phyloP scores from a whole-genome alignment of 1,140 invertebrate genomes.

The Cotesia vestalis region DNA sequence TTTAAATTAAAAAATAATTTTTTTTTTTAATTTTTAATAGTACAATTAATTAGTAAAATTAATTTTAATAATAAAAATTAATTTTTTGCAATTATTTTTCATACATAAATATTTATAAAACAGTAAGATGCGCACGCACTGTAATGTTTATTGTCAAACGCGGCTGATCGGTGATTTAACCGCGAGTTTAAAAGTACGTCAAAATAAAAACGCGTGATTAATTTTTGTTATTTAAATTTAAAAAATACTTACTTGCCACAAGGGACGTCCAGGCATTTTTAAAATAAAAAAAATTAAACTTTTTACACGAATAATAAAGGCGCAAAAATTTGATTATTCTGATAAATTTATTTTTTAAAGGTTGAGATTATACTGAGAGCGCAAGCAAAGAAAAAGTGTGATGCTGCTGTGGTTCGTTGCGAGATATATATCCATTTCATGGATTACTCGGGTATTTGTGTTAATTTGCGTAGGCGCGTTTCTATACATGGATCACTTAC shows the following conservation, averaged over 20 bases:
- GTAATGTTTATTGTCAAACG: constrained; percentile 32
- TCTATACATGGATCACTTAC: constrained; percentile 62
- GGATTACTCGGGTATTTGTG: constrained; percentile 51
- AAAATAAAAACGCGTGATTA: background rate
- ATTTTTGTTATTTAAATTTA: constrained; percentile 1
- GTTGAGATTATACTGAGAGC: constrained; percentile 30
- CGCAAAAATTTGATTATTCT: constrained; percentile 9
- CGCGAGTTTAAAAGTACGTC: background rate
- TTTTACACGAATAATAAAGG: background rate
- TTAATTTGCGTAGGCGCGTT: constrained; percentile 46
- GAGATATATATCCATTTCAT: constrained; percentile 60
- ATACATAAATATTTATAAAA: background rate
- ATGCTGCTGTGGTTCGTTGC: constrained; percentile 45
- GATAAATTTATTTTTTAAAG: constrained; percentile 7
- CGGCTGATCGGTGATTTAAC: constrained; percentile 32
- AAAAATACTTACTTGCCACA: constrained; percentile 57
- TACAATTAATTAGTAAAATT: too few relatives aligned
- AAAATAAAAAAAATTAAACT: constrained; percentile 17
- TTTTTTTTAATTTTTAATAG: too few relatives aligned
- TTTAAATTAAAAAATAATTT: too few relatives aligned
- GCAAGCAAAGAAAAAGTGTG: constrained; percentile 59
- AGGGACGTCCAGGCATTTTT: constrained; percentile 60
- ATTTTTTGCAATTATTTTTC: background rate
- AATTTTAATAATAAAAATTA: background rate
- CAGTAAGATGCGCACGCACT: constrained; percentile 14